Conservation (phyloP, 2,113 vertebrate species). For the Phylloscopus trochilus region DNA sequence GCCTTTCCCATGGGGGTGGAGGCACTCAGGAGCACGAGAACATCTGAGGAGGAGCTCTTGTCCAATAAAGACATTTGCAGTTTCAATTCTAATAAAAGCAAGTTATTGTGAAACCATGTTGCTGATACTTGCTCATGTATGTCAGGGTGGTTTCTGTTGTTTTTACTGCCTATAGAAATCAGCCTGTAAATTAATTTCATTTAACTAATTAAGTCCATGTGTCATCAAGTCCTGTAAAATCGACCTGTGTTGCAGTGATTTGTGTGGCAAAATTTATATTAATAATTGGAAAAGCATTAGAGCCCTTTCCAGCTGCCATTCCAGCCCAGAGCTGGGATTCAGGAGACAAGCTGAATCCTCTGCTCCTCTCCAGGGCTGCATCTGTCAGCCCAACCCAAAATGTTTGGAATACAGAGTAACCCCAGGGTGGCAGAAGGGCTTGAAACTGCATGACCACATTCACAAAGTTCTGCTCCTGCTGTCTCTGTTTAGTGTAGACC, state of each 20-base stretch:
- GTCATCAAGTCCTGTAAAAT: neutral
- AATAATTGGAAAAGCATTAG: neutral
- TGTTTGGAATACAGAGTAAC: neutral
- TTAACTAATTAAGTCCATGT: neutral
- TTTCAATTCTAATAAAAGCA: slow-evolving; percentile 41
- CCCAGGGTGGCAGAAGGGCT: neutral
- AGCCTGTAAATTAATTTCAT: neutral
- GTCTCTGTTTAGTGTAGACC: neutral
- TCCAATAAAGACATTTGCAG: neutral
- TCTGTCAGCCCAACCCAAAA: neutral
- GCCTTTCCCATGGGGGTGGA: neutral
- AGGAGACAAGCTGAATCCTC: neutral
- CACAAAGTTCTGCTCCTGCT: neutral
- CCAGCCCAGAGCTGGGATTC: neutral
- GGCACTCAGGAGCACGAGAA: neutral
- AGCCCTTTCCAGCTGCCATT: neutral
- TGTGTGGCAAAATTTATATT: neutral
- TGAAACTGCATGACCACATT: neutral
- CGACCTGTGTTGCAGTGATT: rapidly evolving
- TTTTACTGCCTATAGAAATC: neutral
- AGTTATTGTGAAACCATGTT: neutral
- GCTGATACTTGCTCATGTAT: neutral
- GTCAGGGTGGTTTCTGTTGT: neutral
- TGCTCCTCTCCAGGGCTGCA: neutral
- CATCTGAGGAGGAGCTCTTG: neutral